Conservation (phyloP, 1,140 invertebrate species). For the Euura saliciscinereae region DNA sequence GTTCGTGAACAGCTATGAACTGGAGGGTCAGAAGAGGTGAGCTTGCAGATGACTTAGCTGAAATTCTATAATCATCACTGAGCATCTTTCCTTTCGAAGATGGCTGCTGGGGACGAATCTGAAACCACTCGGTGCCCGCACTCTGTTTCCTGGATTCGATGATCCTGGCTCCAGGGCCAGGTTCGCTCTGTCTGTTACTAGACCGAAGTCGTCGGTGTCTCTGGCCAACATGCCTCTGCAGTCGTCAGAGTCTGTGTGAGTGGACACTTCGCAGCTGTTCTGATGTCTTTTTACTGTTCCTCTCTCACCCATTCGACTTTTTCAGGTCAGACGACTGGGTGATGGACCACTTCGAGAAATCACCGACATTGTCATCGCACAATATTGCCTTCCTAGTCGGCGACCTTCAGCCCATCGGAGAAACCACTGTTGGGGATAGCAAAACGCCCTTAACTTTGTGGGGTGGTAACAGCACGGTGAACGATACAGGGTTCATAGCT, state of each 20-base stretch:
- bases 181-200: constrained; percentile 53
- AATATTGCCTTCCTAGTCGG: constrained; percentile 68
- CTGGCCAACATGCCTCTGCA: constrained; percentile 54
- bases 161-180: constrained; percentile 68
- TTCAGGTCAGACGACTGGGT: constrained; percentile 43
- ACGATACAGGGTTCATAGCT: constrained; percentile 62
- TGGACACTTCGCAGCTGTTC: neutral
- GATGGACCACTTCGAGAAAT: constrained; percentile 61
- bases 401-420: constrained; percentile 53
- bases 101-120: constrained; percentile 67
- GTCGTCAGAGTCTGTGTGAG: constrained; percentile 42
- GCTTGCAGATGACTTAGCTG: constrained; percentile 13
- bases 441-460: constrained; percentile 60
- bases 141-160: constrained; percentile 77
- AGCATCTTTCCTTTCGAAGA: constrained; percentile 40
- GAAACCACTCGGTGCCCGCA: constrained; percentile 65
- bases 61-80: neutral
- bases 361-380: constrained; percentile 68
- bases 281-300: constrained; percentile 4
- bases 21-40: constrained; percentile 18
- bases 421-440: constrained; percentile 7
- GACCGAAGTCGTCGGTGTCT: constrained; percentile 37
- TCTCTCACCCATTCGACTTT: neutral
- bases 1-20: constrained; percentile 12
- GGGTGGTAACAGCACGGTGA: constrained; percentile 61